Percentiles rank a stretch among this genome's conserved stretches.
These are phyloP conservation scores for Fopius arisanus DNA, from an alignment of 1,140 invertebrate species.

Conservation along the genomic window DNA sequence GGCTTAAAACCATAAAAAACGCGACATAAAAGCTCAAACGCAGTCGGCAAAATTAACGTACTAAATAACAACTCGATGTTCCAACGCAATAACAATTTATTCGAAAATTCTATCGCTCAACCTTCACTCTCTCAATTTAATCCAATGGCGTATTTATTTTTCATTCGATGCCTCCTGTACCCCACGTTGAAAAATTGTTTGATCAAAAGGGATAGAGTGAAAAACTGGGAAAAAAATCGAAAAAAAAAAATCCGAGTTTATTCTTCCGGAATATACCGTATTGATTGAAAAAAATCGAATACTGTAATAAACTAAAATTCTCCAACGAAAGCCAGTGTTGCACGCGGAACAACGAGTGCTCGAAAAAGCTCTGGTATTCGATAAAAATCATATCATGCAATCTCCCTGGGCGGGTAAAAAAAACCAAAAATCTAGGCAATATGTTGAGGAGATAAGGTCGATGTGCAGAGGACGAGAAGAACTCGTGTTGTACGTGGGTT, in stretches of 20 bases:
- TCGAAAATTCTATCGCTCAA: not conserved
- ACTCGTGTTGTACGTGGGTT: constrained; percentile 23
- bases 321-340: not conserved
- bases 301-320: not conserved
- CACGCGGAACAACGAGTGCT: not conserved
- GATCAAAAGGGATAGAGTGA: not conserved
- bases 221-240: not conserved
- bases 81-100: no score
- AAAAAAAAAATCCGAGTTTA: not conserved
- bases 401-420: not conserved
- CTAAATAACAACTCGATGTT: no score
- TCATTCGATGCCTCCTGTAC: not conserved
- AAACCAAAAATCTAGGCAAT: not conserved
- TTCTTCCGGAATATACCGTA: not conserved
- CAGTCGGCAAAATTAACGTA: no score
- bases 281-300: constrained; percentile 13
- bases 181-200: not conserved
- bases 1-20: no score
- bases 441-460: not conserved
- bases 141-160: not conserved
- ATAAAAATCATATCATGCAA: constrained; percentile 8
- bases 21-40: no score
- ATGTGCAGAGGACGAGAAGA: not conserved
- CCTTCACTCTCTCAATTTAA: not conserved
- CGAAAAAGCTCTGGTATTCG: not conserved